phyloP scores from a whole-genome alignment of 2,888 invertebrate genomes.

The Macroteleia sp. region DNA sequence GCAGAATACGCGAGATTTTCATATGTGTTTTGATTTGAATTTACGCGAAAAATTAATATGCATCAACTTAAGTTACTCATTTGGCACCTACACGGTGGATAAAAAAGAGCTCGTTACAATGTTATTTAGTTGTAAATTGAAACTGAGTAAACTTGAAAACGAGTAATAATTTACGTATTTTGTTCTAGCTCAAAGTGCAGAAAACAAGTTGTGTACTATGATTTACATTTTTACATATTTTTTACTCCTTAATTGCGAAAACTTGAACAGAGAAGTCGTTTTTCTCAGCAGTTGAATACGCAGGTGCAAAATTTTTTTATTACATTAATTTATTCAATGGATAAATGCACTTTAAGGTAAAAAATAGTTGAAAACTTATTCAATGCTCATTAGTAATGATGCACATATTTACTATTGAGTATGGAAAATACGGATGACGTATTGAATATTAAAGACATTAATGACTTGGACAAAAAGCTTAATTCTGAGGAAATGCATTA shows the following conservation, averaged over 20 bases:
- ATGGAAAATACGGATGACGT: conserved; percentile 18
- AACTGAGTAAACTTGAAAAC: conserved; percentile 6
- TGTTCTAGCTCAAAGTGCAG: conserved; percentile 30
- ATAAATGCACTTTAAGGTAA: too few species aligned
- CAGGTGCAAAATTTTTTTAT: too few species aligned
- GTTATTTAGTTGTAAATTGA: conserved; percentile 29
- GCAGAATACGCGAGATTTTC: too few species aligned
- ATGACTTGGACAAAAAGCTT: conserved; percentile 9
- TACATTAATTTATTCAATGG: too few species aligned
- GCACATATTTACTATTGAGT: not conserved
- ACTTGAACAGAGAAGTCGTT: too few species aligned
- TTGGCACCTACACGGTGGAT: conserved; percentile 2
- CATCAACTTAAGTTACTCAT: not conserved
- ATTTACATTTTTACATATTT: too few species aligned
- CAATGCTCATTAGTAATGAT: not conserved
- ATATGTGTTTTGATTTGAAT: too few species aligned
- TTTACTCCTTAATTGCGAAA: not conserved
- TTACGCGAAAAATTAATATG: conserved; percentile 14
- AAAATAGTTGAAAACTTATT: not conserved
- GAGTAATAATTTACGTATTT: conserved; percentile 35
- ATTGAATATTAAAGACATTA: not conserved
- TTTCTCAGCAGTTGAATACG: too few species aligned
- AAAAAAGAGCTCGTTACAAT: conserved; percentile 2
- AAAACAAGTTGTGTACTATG: conserved; percentile 17
- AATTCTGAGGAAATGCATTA: conserved; percentile 2